These are phyloP conservation scores for Rhinoraja longicauda DNA, from an alignment of 2,797 vertebrate species.

Conservation along the genomic window DNA sequence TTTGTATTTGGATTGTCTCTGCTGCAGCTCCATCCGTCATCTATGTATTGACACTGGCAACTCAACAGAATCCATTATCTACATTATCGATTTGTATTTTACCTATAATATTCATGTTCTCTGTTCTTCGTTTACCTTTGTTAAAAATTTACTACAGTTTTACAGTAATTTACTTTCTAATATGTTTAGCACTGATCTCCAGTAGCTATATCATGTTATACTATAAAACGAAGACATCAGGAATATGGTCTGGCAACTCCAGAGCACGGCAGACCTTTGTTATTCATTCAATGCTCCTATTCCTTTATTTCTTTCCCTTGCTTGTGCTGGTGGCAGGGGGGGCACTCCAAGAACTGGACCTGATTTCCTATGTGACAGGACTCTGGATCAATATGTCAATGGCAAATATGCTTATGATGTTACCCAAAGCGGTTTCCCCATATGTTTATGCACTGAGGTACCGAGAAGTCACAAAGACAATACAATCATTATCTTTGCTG, in stretches of 20 bases:
- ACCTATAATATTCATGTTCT: slow-evolving; percentile 57
- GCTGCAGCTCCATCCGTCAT: slow-evolving; percentile 53
- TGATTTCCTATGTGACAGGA: slow-evolving; percentile 49
- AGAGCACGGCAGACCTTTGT: slow-evolving; percentile 66
- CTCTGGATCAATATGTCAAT: slow-evolving; percentile 60
- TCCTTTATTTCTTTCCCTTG: slow-evolving; percentile 66
- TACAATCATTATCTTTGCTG: slow-evolving; percentile 55
- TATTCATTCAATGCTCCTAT: slow-evolving; percentile 64
- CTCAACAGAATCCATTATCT: slow-evolving; percentile 49
- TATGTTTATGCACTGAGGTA: slow-evolving; percentile 67
- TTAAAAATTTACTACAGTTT: slow-evolving; percentile 61
- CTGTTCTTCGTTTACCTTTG: slow-evolving; percentile 50
- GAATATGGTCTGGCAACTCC: slow-evolving; percentile 57
- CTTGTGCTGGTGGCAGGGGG: slow-evolving; percentile 57
- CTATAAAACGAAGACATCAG: slow-evolving; percentile 56
- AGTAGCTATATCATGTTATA: slow-evolving; percentile 58
- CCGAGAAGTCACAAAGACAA: slow-evolving; percentile 58
- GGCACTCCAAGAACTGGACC: slow-evolving; percentile 49
- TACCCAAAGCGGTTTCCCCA: slow-evolving; percentile 66
- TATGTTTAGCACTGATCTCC: slow-evolving; percentile 61
- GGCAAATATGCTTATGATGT: slow-evolving; percentile 61
- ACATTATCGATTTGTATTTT: slow-evolving; percentile 56
- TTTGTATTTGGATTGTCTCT: slow-evolving; percentile 53
- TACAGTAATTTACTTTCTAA: slow-evolving; percentile 50
- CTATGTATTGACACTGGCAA: slow-evolving; percentile 53